Evolutionary conservation across 2,888 invertebrate genomes (phyloP), one percentile per base, ranked within the genome.

Genomic region (Tipula unca): DNA sequence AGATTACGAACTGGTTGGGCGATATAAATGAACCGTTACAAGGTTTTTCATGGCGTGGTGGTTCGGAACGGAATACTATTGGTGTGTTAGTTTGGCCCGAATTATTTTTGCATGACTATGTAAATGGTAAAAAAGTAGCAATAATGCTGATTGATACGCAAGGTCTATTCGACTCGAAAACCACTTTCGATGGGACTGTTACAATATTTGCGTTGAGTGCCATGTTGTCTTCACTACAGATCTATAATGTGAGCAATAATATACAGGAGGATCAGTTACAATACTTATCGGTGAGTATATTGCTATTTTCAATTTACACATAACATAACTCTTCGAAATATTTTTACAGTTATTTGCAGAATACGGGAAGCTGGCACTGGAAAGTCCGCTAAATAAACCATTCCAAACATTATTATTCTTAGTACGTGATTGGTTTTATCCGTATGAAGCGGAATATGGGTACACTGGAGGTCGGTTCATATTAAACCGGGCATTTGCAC

Each of bases 141-240:
- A 86, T 86, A 25, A 54, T 85, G 35, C 35, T 86, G 2, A 85
- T 86, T 48, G 86, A 86, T 39, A 86, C 86, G 32, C 86, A 86
- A 86, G 86, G 86, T 84, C 29, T 85, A 8, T 86, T 86, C 32
- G 86, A 86, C 42, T 84, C 82, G 8, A 85, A 48, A 85, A 86
- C 82, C 4, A 48, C 86, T 5, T 35, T 85, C 8, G 48, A 83
- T 82, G 86, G 85, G 3, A 86, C 84, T 48, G 86, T 86, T 5
- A 86, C 85, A 85, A 86, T 86, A 3, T 86, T 86, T 84, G 85
- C 86, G 20, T 25, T 86, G 10, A 86, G 86, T 42, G 85, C 86
- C 2, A 85, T 86, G 86, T 82, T 86, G 29, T 86, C 86, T 13
- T 86, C 86, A 29, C 39, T 86, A 3, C 86, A 86, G 13, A 86